Evolutionary conservation across 2,113 vertebrate genomes (phyloP).

Genomic region (Myotis lucifugus): DNA sequence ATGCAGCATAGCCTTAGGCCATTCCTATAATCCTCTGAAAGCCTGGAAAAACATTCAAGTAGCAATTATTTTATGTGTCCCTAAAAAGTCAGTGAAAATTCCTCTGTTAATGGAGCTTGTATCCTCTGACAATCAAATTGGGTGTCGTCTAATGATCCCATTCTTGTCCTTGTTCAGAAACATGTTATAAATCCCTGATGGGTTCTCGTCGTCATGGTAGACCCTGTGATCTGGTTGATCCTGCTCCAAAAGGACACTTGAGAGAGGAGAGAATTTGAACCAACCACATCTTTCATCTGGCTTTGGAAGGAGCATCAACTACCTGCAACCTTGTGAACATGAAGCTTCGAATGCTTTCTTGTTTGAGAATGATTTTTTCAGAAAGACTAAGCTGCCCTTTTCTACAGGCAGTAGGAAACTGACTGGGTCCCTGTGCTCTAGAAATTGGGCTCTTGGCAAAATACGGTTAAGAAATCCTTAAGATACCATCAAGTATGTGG

Average conservation of each 20-base stretch:
- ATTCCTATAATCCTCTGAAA: neutral
- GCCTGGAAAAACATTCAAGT: neutral
- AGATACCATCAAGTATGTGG: neutral
- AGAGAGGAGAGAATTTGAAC: neutral
- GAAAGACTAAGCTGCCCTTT: neutral
- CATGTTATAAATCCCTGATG: neutral
- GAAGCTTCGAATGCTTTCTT: neutral
- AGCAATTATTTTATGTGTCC: constrained; percentile 46
- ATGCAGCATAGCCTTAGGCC: neutral
- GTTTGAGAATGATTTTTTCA: neutral
- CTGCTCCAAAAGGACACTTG: neutral
- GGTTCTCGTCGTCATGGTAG: neutral
- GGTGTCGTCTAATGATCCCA: neutral
- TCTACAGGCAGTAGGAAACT: neutral
- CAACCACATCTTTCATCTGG: neutral
- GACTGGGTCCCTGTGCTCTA: neutral
- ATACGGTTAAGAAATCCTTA: neutral
- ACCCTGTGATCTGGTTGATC: neutral
- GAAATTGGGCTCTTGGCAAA: neutral
- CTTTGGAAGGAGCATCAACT: neutral
- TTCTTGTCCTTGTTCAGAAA: constrained; percentile 31
- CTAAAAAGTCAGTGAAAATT: constrained; percentile 33
- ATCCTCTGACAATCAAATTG: neutral
- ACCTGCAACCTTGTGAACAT: neutral
- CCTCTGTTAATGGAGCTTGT: constrained; percentile 28